Evolutionary conservation across 1,140 invertebrate species (phyloP).

Genomic region (Mya arenaria): DNA sequence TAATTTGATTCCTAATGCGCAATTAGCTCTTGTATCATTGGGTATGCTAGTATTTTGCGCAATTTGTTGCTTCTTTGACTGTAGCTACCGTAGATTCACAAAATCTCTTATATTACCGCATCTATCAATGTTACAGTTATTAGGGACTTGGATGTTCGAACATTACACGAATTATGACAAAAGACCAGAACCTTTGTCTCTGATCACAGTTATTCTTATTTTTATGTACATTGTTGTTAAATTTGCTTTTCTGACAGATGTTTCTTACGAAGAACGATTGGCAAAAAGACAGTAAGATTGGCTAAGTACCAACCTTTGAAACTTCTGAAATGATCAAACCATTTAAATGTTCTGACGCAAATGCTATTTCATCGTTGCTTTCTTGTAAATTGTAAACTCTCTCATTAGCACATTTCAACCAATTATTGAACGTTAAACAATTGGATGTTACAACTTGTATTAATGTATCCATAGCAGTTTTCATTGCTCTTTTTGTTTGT

Average conservation of each 20-base stretch:
- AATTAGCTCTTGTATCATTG: not conserved
- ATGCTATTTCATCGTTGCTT: not conserved
- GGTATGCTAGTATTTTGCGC: not conserved
- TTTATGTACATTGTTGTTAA: not conserved
- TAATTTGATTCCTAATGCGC: not conserved
- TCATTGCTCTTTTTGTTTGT: not conserved
- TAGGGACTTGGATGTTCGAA: constrained; percentile 8
- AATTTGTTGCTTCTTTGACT: not conserved
- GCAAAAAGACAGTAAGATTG: not conserved
- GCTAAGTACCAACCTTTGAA: not conserved
- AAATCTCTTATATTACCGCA: not conserved
- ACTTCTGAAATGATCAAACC: not conserved
- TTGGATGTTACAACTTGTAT: not conserved
- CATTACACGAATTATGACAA: not conserved
- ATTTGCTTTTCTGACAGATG: not conserved
- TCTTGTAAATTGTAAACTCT: not conserved
- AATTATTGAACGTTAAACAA: not conserved
- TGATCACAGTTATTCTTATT: not conserved
- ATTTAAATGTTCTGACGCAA: not conserved
- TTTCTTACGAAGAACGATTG: not conserved
- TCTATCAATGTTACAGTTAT: not conserved
- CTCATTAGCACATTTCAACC: not conserved
- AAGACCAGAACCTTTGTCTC: not conserved
- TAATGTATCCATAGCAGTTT: not conserved
- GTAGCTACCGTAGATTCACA: not conserved